A percentile compares a stretch with the other conserved stretches of the same genome.
Evolutionary conservation across 2,797 vertebrate species (phyloP).

Genomic region (Fundulus diaphanus): DNA sequence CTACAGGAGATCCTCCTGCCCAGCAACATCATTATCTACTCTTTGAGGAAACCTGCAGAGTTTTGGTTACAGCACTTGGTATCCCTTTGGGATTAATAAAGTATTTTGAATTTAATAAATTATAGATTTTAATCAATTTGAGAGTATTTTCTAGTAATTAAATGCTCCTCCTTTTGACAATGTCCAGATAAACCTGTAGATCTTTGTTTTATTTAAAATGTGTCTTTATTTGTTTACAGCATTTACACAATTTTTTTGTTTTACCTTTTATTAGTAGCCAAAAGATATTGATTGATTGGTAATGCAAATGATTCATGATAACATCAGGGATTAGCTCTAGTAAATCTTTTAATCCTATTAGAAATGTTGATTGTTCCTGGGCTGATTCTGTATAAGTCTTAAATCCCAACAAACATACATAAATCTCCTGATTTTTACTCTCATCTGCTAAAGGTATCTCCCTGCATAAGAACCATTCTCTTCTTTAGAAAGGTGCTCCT

Average conservation of each 20-base stretch:
- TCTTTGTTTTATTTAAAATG: not conserved
- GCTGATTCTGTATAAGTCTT: not conserved
- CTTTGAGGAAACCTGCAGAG: not conserved
- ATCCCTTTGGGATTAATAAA: not conserved
- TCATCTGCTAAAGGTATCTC: too few species aligned
- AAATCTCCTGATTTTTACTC: not conserved
- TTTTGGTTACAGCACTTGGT: not conserved
- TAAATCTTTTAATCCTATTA: too few species aligned
- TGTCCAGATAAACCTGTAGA: not conserved
- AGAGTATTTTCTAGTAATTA: not conserved
- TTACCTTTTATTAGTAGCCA: not conserved
- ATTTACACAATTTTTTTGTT: not conserved
- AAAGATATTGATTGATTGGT: not conserved
- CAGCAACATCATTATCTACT: not conserved
- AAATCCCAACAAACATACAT: not conserved
- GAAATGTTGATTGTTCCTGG: not conserved
- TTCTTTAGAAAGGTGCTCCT: too few species aligned
- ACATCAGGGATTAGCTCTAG: not conserved
- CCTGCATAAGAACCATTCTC: too few species aligned
- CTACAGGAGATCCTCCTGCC: not conserved
- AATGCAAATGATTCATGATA: not conserved
- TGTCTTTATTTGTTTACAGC: not conserved
- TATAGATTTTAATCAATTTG: too few species aligned
- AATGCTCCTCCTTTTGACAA: too few species aligned
- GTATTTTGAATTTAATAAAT: not conserved